phyloP scores from a whole-genome alignment of 2,888 invertebrate genomes.

The Cheilosia vulpina region DNA sequence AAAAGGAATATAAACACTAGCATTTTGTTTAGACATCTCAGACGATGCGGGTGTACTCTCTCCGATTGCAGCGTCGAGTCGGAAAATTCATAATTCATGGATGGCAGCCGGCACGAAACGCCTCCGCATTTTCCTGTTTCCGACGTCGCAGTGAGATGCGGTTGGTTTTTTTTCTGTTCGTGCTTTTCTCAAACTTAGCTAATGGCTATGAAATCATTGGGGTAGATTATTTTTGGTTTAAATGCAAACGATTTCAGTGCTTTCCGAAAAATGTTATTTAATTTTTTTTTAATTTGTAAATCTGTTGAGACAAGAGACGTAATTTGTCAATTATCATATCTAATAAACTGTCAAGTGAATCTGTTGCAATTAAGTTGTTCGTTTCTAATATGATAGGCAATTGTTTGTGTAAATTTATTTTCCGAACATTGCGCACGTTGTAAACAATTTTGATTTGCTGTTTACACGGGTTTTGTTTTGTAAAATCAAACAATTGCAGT shows the following conservation, averaged over 20 bases:
- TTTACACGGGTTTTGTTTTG: conserved; percentile 43
- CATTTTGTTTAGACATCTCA: conserved; percentile 56
- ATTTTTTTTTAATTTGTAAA: background rate
- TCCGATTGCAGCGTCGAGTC: conserved; percentile 1
- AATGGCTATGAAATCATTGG: conserved; percentile 60
- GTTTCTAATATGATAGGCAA: background rate
- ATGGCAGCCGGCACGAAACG: conserved; percentile 33
- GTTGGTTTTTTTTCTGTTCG: conserved; percentile 8
- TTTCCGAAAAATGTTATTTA: conserved; percentile 14
- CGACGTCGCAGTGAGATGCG: background rate
- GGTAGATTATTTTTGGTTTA: conserved; percentile 60
- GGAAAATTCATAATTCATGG: conserved; percentile 37
- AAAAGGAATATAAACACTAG: conserved; percentile 27
- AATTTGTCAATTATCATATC: conserved; percentile 8
- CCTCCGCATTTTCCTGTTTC: conserved; percentile 15
- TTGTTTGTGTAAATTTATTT: conserved; percentile 7
- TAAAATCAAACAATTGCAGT: conserved; percentile 36
- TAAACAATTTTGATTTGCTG: conserved; percentile 50
- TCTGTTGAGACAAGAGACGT: background rate
- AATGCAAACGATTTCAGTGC: conserved; percentile 17
- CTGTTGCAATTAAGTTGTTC: background rate
- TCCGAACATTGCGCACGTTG: conserved; percentile 17
- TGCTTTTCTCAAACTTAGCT: conserved; percentile 17
- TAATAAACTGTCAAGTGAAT: conserved; percentile 2
- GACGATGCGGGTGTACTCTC: conserved; percentile 8